Evolutionary conservation across 2,888 invertebrate genomes (phyloP), one percentile per base, ranked within the genome.

Genomic region (Epinotia demarniana): DNA sequence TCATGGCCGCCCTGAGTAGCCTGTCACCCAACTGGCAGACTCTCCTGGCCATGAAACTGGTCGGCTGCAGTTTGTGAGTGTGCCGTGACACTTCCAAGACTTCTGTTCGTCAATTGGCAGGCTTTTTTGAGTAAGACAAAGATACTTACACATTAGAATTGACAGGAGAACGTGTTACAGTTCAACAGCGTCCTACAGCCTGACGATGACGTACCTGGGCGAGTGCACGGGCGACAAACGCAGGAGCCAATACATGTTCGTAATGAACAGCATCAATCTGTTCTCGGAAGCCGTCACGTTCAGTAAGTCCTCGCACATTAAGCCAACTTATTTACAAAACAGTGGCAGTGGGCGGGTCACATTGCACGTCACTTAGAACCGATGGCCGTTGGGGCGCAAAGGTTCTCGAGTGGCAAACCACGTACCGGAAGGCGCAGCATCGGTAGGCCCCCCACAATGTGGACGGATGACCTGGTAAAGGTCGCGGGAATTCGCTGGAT

Each of bases 51-150:
- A 93, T 95, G 75, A 93, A 97, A 77, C 94, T 96, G 69, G 82
- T 96, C 2, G 96, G 95, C 75, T 96, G 96, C 61, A 95, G 96
- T 79, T 95, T 95, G 92, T 93, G 81, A 81, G 92, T 87, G 69
- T 66, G 33, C 53, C n/a, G 8, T 16, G n/a, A 53, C 0, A 53
- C n/a, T n/a, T 53, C 16, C 53, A n/a, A 6, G 53, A n/a, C 53
- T n/a, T 53, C 6, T 13, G 53, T 53, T 53, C 13, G 4, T 33
- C 33, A 6, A 33, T 33, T 33, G 33, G 33, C 33, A 33, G 6
- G 8, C 33, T 33, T 8, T 8, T 33, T 33, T 27, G 23, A 27
- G 23, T 27, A 27, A 27, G 23, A 27, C 3, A 27, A 27, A 27
- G 23, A 27, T 27, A 27, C 23, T 3, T 27, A 27, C n/a, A n/a